Base-by-base conservation (phyloP, 2,888 invertebrate species). In the Caenorhabditis panamensis region DNA sequence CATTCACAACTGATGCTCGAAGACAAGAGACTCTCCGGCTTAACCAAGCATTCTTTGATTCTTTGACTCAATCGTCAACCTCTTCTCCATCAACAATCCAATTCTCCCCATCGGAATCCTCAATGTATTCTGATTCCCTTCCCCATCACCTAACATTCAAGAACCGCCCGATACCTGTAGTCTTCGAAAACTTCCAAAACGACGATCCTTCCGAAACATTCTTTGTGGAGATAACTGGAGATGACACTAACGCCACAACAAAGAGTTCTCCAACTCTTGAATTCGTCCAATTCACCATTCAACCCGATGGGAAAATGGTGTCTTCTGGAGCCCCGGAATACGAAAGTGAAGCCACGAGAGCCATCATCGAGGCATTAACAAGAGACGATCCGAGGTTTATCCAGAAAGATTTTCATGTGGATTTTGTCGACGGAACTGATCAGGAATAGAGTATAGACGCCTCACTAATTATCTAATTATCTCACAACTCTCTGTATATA, bases 31-130 rank as follows among this genome's bases (percentile, higher is more conserved):
- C 85, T 1, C 67, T 71, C 24, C 67, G 71, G 2, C 66, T 85
- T 11, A 85, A 85, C 64, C 73, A 71, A 13, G 62, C 56, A 5
- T 84, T 82, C 62, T 79, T 84, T 31, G 76, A 82, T 49, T 69
- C 76, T 18, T 66, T 82, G 6, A 73, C 72, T 8, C 59, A 69
- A 37, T 18, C 49, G 22, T n/a, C 58, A 16, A 20, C 26, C 49
- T 8, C 31, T 20, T 16, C 24, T 20, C 16, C 18, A 20, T 2
- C 51, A 2, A 11, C 22, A 6, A 24, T 13, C 24, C 51, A 20
- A 16, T n/a, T n/a, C n/a, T n/a, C n/a, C n/a, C n/a, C n/a, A n/a
- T n/a, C n/a, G n/a, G n/a, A n/a, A n/a, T n/a, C n/a, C n/a, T n/a
- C n/a, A n/a, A n/a, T n/a, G n/a, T n/a, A n/a, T n/a, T n/a, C n/a